Percentiles rank a stretch among this genome's conserved stretches.
These are phyloP conservation scores for Calycopis cecrops DNA, from an alignment of 1,140 invertebrate genomes.

Conservation along the genomic window DNA sequence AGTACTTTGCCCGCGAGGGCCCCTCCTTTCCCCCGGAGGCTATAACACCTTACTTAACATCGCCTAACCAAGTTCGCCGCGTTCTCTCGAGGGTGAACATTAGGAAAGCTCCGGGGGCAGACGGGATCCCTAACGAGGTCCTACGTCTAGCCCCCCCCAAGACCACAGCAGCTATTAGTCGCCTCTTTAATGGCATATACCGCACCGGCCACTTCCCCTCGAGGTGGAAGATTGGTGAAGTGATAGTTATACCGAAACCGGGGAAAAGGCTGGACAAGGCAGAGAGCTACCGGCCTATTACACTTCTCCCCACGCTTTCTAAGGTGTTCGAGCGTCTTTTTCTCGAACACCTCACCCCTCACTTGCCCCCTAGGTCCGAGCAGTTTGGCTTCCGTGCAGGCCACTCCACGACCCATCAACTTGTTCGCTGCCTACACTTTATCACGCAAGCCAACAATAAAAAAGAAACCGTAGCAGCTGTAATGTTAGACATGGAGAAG, in stretches of 20 bases:
- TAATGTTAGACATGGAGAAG: constrained; percentile 39
- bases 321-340: too few species aligned
- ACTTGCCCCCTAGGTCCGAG: not conserved
- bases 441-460: constrained; percentile 21
- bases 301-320: too few species aligned
- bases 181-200: too few species aligned
- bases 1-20: too few species aligned
- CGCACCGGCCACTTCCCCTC: constrained; percentile 7
- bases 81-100: too few species aligned
- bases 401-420: not conserved
- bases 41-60: too few species aligned
- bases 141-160: not conserved
- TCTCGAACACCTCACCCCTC: not conserved
- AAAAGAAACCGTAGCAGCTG: constrained; percentile 1
- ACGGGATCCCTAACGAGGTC: not conserved
- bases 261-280: not conserved
- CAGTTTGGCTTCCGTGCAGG: too few species aligned
- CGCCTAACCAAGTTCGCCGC: too few species aligned
- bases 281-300: not conserved
- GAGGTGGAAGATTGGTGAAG: not conserved
- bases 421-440: constrained; percentile 19
- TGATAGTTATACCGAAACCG: not conserved
- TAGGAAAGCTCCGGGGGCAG: not conserved
- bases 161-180: too few species aligned
- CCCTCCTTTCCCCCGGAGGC: too few species aligned